Evolutionary conservation across 2,888 invertebrate genomes (phyloP), one percentile per base, ranked within the genome.

Genomic region (Escarpia spicata): DNA sequence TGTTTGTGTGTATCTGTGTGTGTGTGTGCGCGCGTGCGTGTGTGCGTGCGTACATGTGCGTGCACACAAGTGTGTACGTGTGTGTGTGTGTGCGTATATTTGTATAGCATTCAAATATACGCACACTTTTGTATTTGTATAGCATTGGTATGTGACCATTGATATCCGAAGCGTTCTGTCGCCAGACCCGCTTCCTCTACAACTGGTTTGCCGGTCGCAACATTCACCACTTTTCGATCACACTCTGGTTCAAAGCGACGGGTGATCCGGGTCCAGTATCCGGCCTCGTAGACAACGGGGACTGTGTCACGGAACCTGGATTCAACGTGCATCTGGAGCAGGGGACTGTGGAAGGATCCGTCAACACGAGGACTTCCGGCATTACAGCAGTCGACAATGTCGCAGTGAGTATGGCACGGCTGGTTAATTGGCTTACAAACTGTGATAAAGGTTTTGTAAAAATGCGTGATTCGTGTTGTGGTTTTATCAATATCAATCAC

Each of bases 231-330:
- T 75, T 75, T n/a, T 75, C 75, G n/a, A 75, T 75, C 75, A 75
- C 75, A n/a, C 19, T 75, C 26, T 75, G 75, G 75, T 75, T 75
- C 75, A 75, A 75, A 75, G 75, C 75, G 26, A 75, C 6, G 26
- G 75, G 75, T 6, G 75, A 75, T n/a, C 75, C 75, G 75, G 75
- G 75, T n/a, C n/a, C 75, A 75, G 75, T 75, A n/a, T 75, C 75
- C 75, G 75, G 75, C n/a, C 75, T 75, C 75, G 75, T 75, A 3
- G 75, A 75, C 26, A 75, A 75, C 75, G 75, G 75, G 2, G 75
- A 75, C 75, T 75, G 75, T 75, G 75, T 75, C 75, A 75, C 75
- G 26, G 75, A 75, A 26, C 75, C 75, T 15, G 75, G 75, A 75
- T 75, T 75, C 75, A 75, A 75, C 26, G 75, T 75, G 75, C 75